Conservation (phyloP, 1,140 invertebrate genomes). For the Vollenhovia emeryi region DNA sequence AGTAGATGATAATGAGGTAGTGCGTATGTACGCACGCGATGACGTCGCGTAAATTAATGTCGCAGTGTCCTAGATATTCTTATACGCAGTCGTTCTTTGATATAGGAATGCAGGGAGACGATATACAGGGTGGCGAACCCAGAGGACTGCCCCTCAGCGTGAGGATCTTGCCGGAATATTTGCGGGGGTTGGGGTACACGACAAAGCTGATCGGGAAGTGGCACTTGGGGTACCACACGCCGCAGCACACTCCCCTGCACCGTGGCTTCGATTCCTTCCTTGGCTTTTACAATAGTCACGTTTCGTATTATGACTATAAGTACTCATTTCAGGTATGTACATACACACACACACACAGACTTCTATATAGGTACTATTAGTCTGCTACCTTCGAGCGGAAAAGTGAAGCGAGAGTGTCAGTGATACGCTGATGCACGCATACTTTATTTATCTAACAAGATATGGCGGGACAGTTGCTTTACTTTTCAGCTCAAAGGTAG, state of each 20-base stretch:
- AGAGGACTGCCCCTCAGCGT: conserved; percentile 86
- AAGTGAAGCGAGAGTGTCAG: too few species aligned
- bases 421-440: too few species aligned
- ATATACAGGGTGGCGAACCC: conserved; percentile 85
- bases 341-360: too few species aligned
- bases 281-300: conserved; percentile 88
- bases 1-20: background rate
- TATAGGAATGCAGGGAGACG: conserved; percentile 87
- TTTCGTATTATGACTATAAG: conserved; percentile 88
- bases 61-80: background rate
- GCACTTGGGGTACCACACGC: conserved; percentile 88
- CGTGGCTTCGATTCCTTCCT: conserved; percentile 89
- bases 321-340: conserved; percentile 82
- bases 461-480: too few species aligned
- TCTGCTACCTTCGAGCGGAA: too few species aligned
- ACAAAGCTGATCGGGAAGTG: conserved; percentile 91
- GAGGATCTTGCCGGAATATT: conserved; percentile 86
- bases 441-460: too few species aligned
- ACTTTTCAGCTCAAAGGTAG: too few species aligned
- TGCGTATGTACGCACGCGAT: background rate
- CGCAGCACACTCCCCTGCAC: conserved; percentile 87
- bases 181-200: conserved; percentile 86
- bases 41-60: background rate
- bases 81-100: background rate
- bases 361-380: too few species aligned